Percentiles rank a stretch among this genome's conserved stretches.
Conservation (phyloP, 2,113 vertebrate genomes). For the Notiomystis cincta region DNA sequence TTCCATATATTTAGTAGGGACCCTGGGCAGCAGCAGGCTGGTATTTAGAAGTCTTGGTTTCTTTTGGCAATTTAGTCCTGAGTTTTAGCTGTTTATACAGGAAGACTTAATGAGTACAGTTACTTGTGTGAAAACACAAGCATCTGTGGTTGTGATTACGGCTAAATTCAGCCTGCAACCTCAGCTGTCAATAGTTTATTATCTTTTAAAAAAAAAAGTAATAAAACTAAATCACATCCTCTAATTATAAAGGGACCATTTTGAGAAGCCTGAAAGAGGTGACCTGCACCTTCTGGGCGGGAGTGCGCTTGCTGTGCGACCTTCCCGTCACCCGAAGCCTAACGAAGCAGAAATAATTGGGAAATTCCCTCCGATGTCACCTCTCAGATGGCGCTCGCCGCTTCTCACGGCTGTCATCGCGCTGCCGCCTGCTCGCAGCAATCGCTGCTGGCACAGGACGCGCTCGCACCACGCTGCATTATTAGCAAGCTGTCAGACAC, state of each 20-base stretch:
- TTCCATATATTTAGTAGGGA: not conserved
- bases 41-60: not conserved
- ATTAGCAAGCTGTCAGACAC: constrained; percentile 66
- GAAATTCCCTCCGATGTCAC: constrained; percentile 23
- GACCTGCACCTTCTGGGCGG: not conserved
- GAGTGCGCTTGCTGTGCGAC: not conserved
- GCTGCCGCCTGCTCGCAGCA: not conserved
- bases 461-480: constrained; percentile 19
- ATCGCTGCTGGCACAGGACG: constrained; percentile 42
- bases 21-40: not conserved
- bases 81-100: constrained; percentile 46
- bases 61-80: constrained; percentile 8
- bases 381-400: not conserved
- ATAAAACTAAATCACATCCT: not conserved
- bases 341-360: constrained; percentile 33
- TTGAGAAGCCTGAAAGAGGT: not conserved
- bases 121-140: constrained; percentile 47
- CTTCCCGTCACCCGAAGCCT: not conserved
- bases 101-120: constrained; percentile 26
- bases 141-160: constrained; percentile 6
- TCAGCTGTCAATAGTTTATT: constrained; percentile 38
- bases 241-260: not conserved
- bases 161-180: constrained; percentile 47
- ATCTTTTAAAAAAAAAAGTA: not conserved
- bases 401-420: constrained; percentile 47